phyloP scores from a whole-genome alignment of 2,113 vertebrate genomes.

The Solea solea region DNA sequence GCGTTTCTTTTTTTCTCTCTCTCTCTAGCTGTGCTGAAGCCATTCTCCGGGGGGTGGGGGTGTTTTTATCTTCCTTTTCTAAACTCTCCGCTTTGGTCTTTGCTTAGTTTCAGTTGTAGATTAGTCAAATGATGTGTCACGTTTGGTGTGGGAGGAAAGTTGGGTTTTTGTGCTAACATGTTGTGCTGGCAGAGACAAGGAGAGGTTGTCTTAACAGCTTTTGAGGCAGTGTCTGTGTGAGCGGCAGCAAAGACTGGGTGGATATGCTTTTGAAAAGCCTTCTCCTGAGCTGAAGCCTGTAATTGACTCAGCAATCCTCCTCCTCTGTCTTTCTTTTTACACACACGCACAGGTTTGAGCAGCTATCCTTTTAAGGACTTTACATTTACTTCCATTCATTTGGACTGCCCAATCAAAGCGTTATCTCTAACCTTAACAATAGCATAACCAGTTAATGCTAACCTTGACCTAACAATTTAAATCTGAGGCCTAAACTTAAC shows the following conservation, averaged over 20 bases:
- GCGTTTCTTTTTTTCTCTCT: slow-evolving; percentile 12
- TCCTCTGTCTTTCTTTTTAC: slow-evolving; percentile 58
- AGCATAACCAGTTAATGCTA: too few relatives aligned
- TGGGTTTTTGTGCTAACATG: slow-evolving; percentile 56
- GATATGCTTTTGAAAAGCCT: slow-evolving; percentile 77
- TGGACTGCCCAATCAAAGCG: too few relatives aligned
- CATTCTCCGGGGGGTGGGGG: slow-evolving; percentile 6
- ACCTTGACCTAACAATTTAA: too few relatives aligned
- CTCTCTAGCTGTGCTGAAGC: slow-evolving; percentile 13
- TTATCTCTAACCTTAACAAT: too few relatives aligned
- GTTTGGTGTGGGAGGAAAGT: slow-evolving; percentile 16
- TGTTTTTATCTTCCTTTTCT: background rate
- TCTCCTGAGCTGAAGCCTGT: slow-evolving; percentile 78
- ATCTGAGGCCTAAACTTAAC: too few relatives aligned
- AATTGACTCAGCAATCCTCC: slow-evolving; percentile 77
- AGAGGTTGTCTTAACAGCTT: slow-evolving; percentile 54
- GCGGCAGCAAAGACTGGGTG: slow-evolving; percentile 73
- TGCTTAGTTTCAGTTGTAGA: slow-evolving; percentile 10
- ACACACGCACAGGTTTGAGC: slow-evolving; percentile 24
- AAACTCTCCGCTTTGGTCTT: slow-evolving; percentile 17
- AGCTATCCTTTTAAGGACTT: too few relatives aligned
- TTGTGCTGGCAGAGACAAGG: slow-evolving; percentile 44
- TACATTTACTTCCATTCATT: too few relatives aligned
- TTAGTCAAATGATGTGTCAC: slow-evolving; percentile 26
- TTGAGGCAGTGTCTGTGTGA: slow-evolving; percentile 46